Evolutionary conservation across 2,888 invertebrate genomes (phyloP), one percentile per base, ranked within the genome.

Genomic region (Xestobium rufovillosum): DNA sequence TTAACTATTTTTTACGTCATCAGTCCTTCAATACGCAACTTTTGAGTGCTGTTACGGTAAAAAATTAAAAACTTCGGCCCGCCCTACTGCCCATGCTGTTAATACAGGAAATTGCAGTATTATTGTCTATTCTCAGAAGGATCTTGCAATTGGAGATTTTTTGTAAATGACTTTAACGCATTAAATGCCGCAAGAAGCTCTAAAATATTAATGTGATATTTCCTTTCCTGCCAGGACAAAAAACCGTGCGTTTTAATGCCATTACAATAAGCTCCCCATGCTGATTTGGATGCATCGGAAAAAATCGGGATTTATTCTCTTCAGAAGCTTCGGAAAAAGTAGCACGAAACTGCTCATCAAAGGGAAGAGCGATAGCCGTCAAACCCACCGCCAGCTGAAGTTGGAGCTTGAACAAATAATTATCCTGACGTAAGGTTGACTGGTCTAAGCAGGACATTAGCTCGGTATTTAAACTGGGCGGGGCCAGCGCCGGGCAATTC

Each of bases 171-270:
- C 23, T n/a, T 8, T 9, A 23, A n/a, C 23, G n/a, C 8, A 23
- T 9, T 9, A 8, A 23, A 23, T 2, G 41, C 44, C n/a, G 52
- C 50, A 12, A 42, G 9, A 1, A 52, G 27, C 34, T 54, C 54
- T 30, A 52, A 36, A 11, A 39, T 41, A 39, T 50, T 52, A 8
- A 51, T 52, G 31, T 52, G 52, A 2, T 14, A 1, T 9, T 10
- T 16, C 16, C 13, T 25, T 34, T 52, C 48, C 2, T 14, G 16
- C 2, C 26, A 12, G 17, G 26, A 27, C 48, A 51, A 52, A 4
- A 33, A 32, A 4, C 51, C 50, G 23, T 35, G 37, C n/a, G 37
- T 17, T 2, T 14, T 26, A 4, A 19, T 4, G 4, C 28, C 38
- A 13, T 44, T 42, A 29, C 43, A 46, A 25, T 33, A 38, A 9